Evolutionary conservation across 2,113 vertebrate genomes (phyloP).

Genomic region (Gnathonemus longibarbis): DNA sequence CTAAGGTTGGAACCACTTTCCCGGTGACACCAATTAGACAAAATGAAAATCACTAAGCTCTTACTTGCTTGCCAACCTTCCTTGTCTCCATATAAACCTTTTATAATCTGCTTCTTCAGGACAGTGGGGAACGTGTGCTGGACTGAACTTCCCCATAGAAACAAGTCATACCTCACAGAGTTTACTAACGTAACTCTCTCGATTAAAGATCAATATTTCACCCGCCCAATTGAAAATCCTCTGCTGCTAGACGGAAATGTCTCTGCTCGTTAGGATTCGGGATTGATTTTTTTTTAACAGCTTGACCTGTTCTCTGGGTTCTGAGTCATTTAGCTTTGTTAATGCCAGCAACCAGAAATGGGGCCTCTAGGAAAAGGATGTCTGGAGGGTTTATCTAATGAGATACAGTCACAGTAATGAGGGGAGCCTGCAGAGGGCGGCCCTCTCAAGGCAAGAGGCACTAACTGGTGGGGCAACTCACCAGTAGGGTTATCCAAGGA

Average conservation of each 20-base stretch:
- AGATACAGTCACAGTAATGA: neutral
- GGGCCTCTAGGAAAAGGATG: neutral
- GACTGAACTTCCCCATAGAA: neutral
- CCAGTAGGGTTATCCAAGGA: slow-evolving; percentile 56
- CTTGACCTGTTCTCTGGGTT: neutral
- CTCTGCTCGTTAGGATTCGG: neutral
- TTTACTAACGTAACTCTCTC: neutral
- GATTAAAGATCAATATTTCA: neutral
- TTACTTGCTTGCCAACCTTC: neutral
- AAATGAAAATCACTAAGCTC: neutral
- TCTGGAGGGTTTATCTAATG: neutral
- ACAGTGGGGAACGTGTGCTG: neutral
- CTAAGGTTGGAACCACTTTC: neutral
- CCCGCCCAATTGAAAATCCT: neutral
- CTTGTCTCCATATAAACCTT: neutral
- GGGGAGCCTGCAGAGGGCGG: too few species aligned
- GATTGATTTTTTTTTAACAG: neutral
- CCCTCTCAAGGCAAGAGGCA: neutral
- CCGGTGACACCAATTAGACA: neutral
- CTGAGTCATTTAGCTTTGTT: neutral
- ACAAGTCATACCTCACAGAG: neutral
- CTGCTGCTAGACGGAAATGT: neutral
- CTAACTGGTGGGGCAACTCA: slow-evolving; percentile 21
- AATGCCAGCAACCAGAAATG: neutral
- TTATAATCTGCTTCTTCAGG: neutral